These are phyloP conservation scores for Phoenicopterus ruber DNA, from an alignment of 2,113 vertebrate species.

Conservation along the genomic window DNA sequence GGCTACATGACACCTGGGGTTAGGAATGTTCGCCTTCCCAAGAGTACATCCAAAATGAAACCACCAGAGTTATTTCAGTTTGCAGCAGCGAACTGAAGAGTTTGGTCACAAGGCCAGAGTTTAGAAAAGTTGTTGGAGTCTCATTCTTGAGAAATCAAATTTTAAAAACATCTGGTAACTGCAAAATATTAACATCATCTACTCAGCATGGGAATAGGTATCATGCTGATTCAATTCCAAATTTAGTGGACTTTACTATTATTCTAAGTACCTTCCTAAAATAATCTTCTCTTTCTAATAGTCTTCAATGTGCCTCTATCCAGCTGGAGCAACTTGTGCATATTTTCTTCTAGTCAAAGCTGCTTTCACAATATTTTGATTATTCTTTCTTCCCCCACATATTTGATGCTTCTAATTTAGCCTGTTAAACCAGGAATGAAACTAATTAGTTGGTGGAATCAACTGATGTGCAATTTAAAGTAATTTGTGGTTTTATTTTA, in stretches of 20 bases:
- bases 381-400: background rate
- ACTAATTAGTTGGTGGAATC: conserved; percentile 11
- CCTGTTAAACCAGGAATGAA: conserved; percentile 39
- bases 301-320: background rate
- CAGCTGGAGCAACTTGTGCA: background rate
- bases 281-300: background rate
- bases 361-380: conserved; percentile 43
- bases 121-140: background rate
- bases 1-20: background rate
- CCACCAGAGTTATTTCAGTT: background rate
- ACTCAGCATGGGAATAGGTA: background rate
- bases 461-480: conserved; percentile 18
- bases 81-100: background rate
- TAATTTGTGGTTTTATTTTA: conserved; percentile 50
- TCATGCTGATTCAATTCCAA: background rate
- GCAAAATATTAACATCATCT: background rate
- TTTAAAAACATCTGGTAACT: background rate
- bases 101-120: background rate
- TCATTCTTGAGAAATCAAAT: background rate
- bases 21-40: background rate
- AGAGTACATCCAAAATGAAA: background rate
- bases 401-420: conserved; percentile 35
- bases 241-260: background rate
- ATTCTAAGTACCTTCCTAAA: background rate
- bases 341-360: background rate